phyloP scores from a whole-genome alignment of 2,113 vertebrate species.

The Gadus chalcogrammus region DNA sequence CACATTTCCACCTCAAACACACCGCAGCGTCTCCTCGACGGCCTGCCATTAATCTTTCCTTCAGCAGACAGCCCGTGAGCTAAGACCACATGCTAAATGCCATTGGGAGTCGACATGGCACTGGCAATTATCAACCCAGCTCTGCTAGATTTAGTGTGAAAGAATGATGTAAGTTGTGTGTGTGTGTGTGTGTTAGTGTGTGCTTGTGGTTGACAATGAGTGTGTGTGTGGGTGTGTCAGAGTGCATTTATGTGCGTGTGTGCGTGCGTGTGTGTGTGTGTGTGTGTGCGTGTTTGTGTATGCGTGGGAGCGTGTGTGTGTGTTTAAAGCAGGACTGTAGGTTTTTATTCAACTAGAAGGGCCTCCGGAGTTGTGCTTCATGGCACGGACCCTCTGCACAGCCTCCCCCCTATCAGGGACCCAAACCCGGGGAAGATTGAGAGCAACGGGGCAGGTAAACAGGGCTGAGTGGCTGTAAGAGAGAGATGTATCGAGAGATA shows the following conservation, averaged over 20 bases:
- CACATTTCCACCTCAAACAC: slow-evolving; percentile 11
- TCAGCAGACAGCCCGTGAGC: slow-evolving; percentile 23
- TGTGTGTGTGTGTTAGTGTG: slow-evolving; percentile 7
- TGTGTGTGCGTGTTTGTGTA: neutral
- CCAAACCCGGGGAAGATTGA: too few species aligned
- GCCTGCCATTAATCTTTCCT: slow-evolving; percentile 25
- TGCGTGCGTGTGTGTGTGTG: neutral
- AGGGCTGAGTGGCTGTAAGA: too few species aligned
- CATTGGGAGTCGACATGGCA: slow-evolving; percentile 22
- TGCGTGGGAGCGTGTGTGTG: neutral
- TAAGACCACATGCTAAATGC: slow-evolving; percentile 31
- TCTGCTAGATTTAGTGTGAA: slow-evolving; percentile 1
- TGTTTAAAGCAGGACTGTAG: too few species aligned
- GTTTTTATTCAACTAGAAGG: too few species aligned
- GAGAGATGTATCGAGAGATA: too few species aligned
- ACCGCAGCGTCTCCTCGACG: neutral
- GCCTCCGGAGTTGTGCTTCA: too few species aligned
- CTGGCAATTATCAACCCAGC: slow-evolving; percentile 29
- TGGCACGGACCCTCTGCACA: too few species aligned
- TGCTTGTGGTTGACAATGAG: neutral
- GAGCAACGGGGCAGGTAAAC: too few species aligned
- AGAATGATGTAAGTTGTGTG: slow-evolving; percentile 6
- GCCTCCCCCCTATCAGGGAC: too few species aligned
- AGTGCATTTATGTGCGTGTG: neutral
- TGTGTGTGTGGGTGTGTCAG: neutral